Evolutionary conservation across 2,888 invertebrate species (phyloP), one percentile per base, ranked within the genome.

Genomic region (Neocrepidodera transversa): DNA sequence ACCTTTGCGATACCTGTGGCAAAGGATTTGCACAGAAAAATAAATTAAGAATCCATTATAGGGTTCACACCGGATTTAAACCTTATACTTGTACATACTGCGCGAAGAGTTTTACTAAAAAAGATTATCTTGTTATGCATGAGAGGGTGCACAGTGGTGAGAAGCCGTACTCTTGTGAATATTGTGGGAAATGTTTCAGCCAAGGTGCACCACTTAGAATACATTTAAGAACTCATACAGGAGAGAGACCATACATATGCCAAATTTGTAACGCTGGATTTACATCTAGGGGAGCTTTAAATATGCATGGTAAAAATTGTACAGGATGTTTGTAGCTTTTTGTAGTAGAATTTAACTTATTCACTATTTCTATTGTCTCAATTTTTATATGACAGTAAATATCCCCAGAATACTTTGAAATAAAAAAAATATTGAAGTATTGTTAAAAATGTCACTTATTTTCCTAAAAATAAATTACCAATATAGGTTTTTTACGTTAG

Each of bases 211-310:
- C 75, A 10, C 67, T 76, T 14, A 73, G 73, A 32, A 75, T 75
- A 2, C 76, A 76, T 36, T 47, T 69, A 28, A 57, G 76, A 8
- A 72, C 68, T 7, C 76, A 76, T 51, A 75, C 76, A 1, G 76
- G 76, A 8, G 76, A 76, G 55, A 64, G 70, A 18, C 78, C 77
- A 0, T 78, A 75, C 42, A 78, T 84, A 1, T 86, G 87, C 62
- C 79, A 81, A 6, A 77, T 81, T 8, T 86, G 86, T 48, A 82
- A 79, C 1, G 81, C 82, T 48, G 82, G 84, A 0, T 87, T 86
- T 57, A 83, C 84, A 0, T 85, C 85, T 50, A 79, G 80, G 11
- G 82, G 84, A 0, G 83, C 84, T 28, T 73, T 84, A 49, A 85
- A 84, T 56, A 71, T 82, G 20, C 86, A 86, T 66, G 73, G 80